These are phyloP conservation scores for Eurytoma adleriae DNA, from an alignment of 2,888 invertebrate species.

Conservation along the genomic window DNA sequence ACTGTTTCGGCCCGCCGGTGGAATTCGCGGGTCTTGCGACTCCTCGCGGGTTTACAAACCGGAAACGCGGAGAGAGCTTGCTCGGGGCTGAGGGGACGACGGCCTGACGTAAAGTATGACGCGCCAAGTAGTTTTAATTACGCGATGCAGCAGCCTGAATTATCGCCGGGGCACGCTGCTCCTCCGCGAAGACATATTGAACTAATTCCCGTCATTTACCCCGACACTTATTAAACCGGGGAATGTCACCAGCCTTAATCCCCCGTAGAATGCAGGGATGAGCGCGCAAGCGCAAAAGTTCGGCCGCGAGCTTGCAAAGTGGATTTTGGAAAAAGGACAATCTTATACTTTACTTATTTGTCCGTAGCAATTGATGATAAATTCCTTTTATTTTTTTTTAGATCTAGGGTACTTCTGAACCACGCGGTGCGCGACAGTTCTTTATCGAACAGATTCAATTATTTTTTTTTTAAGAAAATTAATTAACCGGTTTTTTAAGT, in stretches of 20 bases:
- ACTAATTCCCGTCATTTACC: constrained; percentile 72
- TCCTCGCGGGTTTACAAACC: neutral
- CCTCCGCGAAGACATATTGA: constrained; percentile 66
- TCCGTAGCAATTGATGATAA: too few relatives aligned
- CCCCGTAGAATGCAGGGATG: constrained; percentile 60
- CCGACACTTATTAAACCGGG: constrained; percentile 72
- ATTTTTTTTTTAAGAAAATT: too few relatives aligned
- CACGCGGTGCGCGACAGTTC: too few relatives aligned
- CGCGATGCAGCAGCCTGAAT: constrained; percentile 68
- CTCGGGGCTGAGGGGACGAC: constrained; percentile 2
- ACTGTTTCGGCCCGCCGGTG: neutral
- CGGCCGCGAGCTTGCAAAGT: too few relatives aligned
- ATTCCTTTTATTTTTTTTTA: too few relatives aligned
- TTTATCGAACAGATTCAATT: too few relatives aligned
- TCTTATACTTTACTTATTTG: too few relatives aligned
- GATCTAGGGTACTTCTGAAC: too few relatives aligned
- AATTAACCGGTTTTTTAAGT: too few relatives aligned
- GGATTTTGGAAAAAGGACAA: too few relatives aligned
- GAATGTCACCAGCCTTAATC: constrained; percentile 70
- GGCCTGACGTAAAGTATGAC: constrained; percentile 65
- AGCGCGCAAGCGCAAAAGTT: neutral
- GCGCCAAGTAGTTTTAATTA: constrained; percentile 72
- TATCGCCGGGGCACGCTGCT: constrained; percentile 66
- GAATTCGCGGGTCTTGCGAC: constrained; percentile 14
- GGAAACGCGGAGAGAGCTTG: constrained; percentile 31